These are phyloP conservation scores for Diachasmimorpha longicaudata DNA, from an alignment of 1,140 invertebrate species.

Conservation along the genomic window DNA sequence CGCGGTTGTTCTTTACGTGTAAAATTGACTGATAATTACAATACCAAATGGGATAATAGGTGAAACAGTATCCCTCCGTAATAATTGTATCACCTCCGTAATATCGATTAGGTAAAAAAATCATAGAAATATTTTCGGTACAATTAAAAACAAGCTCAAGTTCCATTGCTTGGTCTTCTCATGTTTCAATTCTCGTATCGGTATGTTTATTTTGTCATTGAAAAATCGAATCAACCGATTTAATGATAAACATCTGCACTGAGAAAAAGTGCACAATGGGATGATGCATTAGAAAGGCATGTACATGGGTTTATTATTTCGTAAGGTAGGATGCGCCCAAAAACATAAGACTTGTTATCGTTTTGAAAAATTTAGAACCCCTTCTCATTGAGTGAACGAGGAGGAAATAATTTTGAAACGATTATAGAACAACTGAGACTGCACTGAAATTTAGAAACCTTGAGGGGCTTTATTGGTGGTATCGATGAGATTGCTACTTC, in stretches of 20 bases:
- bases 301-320: constrained; percentile 14
- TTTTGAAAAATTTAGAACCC: not conserved
- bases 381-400: not conserved
- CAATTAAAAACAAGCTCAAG: constrained; percentile 28
- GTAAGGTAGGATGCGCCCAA: not conserved
- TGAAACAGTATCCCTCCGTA: not conserved
- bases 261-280: not conserved
- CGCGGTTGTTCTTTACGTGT: not conserved
- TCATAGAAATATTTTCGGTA: constrained; percentile 18
- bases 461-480: too few species aligned
- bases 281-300: constrained; percentile 19
- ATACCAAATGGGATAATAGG: constrained; percentile 8
- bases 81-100: not conserved
- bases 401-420: not conserved
- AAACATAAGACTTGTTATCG: not conserved
- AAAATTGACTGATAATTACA: constrained; percentile 28
- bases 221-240: constrained; percentile 11
- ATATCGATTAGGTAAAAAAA: constrained; percentile 22
- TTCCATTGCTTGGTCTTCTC: constrained; percentile 1
- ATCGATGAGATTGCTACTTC: too few species aligned
- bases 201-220: constrained; percentile 14
- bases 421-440: not conserved
- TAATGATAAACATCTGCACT: not conserved
- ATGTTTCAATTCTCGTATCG: constrained; percentile 6
- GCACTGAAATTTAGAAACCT: too few species aligned